Evolutionary conservation across 1,140 invertebrate species (phyloP).

Genomic region (Hirudo medicinalis): DNA sequence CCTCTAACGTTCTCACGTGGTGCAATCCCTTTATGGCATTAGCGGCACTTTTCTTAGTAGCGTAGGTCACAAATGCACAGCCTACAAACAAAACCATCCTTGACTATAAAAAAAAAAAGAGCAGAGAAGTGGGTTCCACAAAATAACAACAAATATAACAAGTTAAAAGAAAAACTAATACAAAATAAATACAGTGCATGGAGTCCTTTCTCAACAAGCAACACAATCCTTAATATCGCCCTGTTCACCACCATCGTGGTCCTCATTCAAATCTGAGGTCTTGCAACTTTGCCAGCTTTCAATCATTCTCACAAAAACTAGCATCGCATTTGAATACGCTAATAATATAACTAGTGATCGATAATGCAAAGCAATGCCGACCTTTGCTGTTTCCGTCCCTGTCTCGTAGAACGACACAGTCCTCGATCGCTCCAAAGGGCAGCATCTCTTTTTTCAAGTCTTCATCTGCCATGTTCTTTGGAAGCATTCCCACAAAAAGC

Average conservation of each 20-base stretch:
- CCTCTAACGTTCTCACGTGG: constrained; percentile 9
- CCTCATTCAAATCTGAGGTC: neutral
- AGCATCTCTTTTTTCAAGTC: constrained; percentile 88
- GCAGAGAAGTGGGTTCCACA: no score
- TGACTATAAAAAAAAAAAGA: neutral
- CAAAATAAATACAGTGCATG: neutral
- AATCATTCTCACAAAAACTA: neutral
- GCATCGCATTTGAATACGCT: neutral
- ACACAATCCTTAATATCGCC: neutral
- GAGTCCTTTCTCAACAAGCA: neutral
- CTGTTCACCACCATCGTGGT: neutral
- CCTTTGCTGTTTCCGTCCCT: constrained; percentile 48
- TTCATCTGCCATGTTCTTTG: constrained; percentile 86
- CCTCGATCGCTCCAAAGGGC: constrained; percentile 84
- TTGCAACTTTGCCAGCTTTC: no score
- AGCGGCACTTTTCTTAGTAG: constrained; percentile 6
- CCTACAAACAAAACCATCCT: neutral
- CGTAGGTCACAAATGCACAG: constrained; percentile 17
- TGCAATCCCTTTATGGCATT: constrained; percentile 8
- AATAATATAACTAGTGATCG: no score
- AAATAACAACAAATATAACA: neutral
- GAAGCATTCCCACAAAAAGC: constrained; percentile 94
- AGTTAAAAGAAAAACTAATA: neutral
- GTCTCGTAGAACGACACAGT: constrained; percentile 90
- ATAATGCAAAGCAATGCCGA: constrained; percentile 19